Evolutionary conservation across 2,113 vertebrate species (phyloP), one percentile per base, ranked within the genome.

Genomic region (Neogobius melanostomus): DNA sequence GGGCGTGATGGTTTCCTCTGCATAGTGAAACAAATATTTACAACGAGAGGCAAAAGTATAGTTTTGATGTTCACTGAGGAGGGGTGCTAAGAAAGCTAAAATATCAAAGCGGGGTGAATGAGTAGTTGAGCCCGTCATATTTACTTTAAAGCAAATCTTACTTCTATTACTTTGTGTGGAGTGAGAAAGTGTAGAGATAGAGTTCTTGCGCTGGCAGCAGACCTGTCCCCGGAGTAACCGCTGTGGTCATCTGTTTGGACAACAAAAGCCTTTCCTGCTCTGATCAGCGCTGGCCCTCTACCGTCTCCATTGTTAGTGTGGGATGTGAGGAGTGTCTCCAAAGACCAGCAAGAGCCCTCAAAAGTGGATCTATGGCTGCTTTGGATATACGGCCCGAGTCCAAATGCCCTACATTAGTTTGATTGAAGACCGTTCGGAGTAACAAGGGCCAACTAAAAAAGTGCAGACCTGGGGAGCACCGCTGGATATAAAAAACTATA

Each of bases 241-340:
- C 82, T 82, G 75, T 43, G 61, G 72, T 77, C 80, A 71, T 91
- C 81, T 69, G 70, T 74, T 64, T 74, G 50, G 52, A 6, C 16
- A 69, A 62, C 8, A 9, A 51, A 9, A n/a, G 17, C 71, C 14
- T 73, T 65, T 63, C 54, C 53, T 8, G 61, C 21, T 21, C 21
- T 21, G 28, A 36, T 36, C 3, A 28, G 50, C 52, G 46, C 69
- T 36, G 70, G 46, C 15, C n/a, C 9, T 12, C 2, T 2, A 2
- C 45, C 5, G 7, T 45, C 1, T 16, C 17, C 56, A 51, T 28
- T 52, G 59, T 67, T 42, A 16, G 9, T 9, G 9, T 6, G 10
- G 12, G 43, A 47, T 6, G 36, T 63, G 21, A 54, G n/a, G 11
- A 2, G 8, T 44, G 9, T 44, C 52, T 46, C 52, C 43, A 6